Conservation (phyloP, 2,888 invertebrate genomes). For the Pelosia muscerda region DNA sequence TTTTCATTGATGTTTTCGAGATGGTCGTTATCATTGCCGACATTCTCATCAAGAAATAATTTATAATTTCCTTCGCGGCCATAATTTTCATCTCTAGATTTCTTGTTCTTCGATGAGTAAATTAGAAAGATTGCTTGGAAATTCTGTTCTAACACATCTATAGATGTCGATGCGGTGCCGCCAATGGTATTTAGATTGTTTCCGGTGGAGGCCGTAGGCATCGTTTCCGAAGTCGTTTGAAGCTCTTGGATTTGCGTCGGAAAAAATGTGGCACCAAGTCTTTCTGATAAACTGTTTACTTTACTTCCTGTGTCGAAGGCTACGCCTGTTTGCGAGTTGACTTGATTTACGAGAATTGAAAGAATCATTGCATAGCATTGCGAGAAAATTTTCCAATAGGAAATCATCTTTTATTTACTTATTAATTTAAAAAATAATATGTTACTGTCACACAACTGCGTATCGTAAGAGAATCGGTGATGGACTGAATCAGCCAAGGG, state of each 20-base stretch:
- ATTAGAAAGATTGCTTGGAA: slow-evolving; percentile 77
- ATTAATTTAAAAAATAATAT: too few relatives aligned
- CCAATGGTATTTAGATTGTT: slow-evolving; percentile 77
- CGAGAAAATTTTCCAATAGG: slow-evolving; percentile 64
- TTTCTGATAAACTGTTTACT: slow-evolving; percentile 63
- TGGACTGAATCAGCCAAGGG: slow-evolving; percentile 55
- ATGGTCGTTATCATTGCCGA: slow-evolving; percentile 41
- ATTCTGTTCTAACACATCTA: slow-evolving; percentile 67
- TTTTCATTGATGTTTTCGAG: slow-evolving; percentile 33
- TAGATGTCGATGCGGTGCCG: slow-evolving; percentile 53
- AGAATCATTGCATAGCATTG: slow-evolving; percentile 53
- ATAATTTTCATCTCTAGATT: slow-evolving; percentile 64
- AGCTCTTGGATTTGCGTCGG: slow-evolving; percentile 72
- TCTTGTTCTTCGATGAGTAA: slow-evolving; percentile 65
- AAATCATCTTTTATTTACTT: slow-evolving; percentile 52
- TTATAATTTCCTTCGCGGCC: slow-evolving; percentile 59
- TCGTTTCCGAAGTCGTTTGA: slow-evolving; percentile 74
- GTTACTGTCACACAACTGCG: slow-evolving; percentile 49
- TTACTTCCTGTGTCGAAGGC: slow-evolving; percentile 53
- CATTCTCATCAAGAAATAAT: slow-evolving; percentile 59
- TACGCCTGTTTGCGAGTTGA: slow-evolving; percentile 61
- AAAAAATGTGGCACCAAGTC: slow-evolving; percentile 58
- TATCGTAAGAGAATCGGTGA: slow-evolving; percentile 57
- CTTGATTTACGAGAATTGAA: slow-evolving; percentile 65
- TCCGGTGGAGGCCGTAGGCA: slow-evolving; percentile 74